phyloP scores from a whole-genome alignment of 2,888 invertebrate genomes.

The Lasioglossum morio region DNA sequence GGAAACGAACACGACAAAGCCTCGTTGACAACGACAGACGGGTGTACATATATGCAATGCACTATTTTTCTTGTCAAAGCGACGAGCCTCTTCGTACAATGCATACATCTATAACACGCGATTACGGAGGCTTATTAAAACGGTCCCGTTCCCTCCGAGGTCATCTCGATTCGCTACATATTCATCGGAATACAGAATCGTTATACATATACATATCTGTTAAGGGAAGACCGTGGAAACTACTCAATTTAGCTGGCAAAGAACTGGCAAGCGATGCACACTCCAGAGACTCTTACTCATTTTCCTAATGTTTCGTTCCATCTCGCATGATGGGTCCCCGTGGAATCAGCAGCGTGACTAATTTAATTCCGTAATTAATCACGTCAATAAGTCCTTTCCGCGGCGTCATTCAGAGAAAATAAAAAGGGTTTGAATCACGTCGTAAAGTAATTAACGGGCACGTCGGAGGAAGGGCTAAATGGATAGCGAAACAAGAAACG shows the following conservation, averaged over 20 bases:
- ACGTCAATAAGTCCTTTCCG: neutral
- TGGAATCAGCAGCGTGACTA: neutral
- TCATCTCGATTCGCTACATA: neutral
- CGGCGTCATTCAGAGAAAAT: too few relatives aligned
- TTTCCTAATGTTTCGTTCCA: neutral
- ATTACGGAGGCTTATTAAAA: neutral
- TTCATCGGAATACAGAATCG: neutral
- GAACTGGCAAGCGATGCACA: neutral
- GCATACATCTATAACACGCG: neutral
- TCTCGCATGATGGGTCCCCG: neutral
- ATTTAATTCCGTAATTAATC: slow-evolving; percentile 8
- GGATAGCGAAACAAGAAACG: neutral
- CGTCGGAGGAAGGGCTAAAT: neutral
- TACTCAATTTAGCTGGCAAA: neutral
- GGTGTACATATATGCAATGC: neutral
- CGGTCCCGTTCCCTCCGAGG: neutral
- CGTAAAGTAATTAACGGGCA: neutral
- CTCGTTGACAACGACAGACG: too few relatives aligned
- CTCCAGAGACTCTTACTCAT: neutral
- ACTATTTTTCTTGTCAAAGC: neutral
- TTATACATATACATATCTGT: neutral
- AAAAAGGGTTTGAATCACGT: neutral
- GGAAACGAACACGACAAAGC: neutral
- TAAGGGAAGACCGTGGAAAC: neutral
- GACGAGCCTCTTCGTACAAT: neutral